Percentiles rank a stretch among this genome's conserved stretches.
Conservation (phyloP, 2,113 vertebrate species). For the Clarias macrocephalus region DNA sequence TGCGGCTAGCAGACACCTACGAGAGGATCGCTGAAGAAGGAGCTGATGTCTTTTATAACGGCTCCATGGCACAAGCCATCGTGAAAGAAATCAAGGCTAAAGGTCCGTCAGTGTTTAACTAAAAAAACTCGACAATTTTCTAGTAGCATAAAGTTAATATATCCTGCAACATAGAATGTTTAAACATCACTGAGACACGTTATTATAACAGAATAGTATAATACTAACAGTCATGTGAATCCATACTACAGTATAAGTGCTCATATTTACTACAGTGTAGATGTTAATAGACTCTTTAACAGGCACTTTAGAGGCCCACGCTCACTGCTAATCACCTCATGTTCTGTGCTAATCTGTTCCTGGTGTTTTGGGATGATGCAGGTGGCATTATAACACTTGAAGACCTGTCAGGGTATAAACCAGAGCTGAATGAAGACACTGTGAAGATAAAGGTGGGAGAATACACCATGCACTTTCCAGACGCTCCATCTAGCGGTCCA, state of each 20-base stretch:
- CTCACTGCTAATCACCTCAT: background rate
- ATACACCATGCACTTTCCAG: slow-evolving; percentile 78
- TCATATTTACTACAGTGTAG: no score
- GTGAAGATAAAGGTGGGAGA: slow-evolving; percentile 77
- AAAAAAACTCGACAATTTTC: background rate
- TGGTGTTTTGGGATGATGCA: slow-evolving; percentile 55
- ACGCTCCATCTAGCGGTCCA: slow-evolving; percentile 86
- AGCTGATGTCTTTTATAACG: slow-evolving; percentile 87
- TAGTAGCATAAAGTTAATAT: slow-evolving; percentile 2
- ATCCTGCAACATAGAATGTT: no score
- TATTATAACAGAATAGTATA: no score
- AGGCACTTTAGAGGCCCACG: background rate
- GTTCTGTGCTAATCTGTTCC: background rate
- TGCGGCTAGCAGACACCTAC: slow-evolving; percentile 83
- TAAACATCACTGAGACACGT: no score
- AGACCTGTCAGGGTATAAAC: slow-evolving; percentile 81
- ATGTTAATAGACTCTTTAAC: no score
- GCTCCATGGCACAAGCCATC: slow-evolving; percentile 84
- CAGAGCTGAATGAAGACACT: slow-evolving; percentile 77
- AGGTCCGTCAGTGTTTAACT: slow-evolving; percentile 63
- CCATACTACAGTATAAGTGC: no score
- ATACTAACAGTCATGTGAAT: no score
- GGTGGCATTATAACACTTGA: slow-evolving; percentile 85
- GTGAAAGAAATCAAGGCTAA: slow-evolving; percentile 80
- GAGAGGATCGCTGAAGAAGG: slow-evolving; percentile 85